phyloP scores from a whole-genome alignment of 2,797 vertebrate species.

The Myotis pilosus region DNA sequence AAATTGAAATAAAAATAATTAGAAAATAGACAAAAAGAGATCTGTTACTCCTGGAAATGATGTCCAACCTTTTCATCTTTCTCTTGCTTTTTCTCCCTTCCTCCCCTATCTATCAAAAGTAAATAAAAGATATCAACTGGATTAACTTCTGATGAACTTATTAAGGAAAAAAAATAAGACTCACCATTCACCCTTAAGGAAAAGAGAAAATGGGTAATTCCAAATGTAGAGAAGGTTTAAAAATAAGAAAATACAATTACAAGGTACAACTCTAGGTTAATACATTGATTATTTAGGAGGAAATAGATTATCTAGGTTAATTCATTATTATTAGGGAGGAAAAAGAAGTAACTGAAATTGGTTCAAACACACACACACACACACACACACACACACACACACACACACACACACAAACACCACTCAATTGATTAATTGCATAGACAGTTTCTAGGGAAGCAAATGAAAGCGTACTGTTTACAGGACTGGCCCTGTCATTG shows the following conservation, averaged over 20 bases:
- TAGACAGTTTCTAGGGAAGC: background rate
- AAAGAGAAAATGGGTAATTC: background rate
- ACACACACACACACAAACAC: background rate
- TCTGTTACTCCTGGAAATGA: background rate
- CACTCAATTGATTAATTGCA: background rate
- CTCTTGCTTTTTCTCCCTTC: background rate
- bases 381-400: background rate
- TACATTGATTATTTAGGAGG: background rate
- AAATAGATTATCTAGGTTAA: too few species aligned
- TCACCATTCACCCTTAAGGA: background rate
- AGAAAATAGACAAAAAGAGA: constrained; percentile 9
- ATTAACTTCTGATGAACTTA: background rate
- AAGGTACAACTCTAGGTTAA: background rate
- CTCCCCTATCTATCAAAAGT: background rate
- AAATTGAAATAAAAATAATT: constrained; percentile 44
- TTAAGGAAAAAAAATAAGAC: background rate
- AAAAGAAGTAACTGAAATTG: constrained; percentile 28
- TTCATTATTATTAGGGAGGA: background rate
- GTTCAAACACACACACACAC: background rate
- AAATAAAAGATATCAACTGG: background rate
- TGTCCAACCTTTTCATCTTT: background rate
- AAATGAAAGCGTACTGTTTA: background rate
- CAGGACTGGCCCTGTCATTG: background rate
- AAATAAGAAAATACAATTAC: background rate
- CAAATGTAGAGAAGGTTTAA: background rate